These are phyloP conservation scores for Progne subis DNA, from an alignment of 2,113 vertebrate genomes.

Conservation along the genomic window DNA sequence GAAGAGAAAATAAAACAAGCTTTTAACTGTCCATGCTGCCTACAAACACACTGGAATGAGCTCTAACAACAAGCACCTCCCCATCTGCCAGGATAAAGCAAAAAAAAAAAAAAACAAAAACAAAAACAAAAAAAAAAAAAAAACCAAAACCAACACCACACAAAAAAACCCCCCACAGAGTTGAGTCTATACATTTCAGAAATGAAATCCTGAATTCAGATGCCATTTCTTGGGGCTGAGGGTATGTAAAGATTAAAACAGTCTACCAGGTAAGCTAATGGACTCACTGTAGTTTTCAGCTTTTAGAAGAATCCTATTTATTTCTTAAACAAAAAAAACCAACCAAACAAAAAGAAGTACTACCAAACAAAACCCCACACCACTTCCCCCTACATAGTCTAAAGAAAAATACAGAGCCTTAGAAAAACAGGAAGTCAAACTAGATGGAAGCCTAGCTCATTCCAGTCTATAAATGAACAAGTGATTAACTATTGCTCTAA, in stretches of 20 bases:
- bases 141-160: no score
- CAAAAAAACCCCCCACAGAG: background rate
- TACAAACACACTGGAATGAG: background rate
- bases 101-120: background rate
- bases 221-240: background rate
- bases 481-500: background rate
- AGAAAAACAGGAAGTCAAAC: constrained; percentile 7
- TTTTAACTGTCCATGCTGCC: background rate
- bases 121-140: no score
- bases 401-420: background rate
- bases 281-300: background rate
- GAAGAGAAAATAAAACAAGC: background rate
- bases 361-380: background rate
- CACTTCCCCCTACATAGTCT: background rate
- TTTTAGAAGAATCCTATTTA: background rate
- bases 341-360: background rate
- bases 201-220: background rate
- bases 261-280: background rate
- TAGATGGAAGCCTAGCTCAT: background rate
- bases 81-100: background rate
- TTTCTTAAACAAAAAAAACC: background rate
- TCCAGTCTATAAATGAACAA: constrained; percentile 16
- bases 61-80: background rate
- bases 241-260: background rate
- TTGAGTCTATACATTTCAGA: background rate